phyloP scores from a whole-genome alignment of 2,888 invertebrate genomes.

The Acanthococcus lagerstroemiae region DNA sequence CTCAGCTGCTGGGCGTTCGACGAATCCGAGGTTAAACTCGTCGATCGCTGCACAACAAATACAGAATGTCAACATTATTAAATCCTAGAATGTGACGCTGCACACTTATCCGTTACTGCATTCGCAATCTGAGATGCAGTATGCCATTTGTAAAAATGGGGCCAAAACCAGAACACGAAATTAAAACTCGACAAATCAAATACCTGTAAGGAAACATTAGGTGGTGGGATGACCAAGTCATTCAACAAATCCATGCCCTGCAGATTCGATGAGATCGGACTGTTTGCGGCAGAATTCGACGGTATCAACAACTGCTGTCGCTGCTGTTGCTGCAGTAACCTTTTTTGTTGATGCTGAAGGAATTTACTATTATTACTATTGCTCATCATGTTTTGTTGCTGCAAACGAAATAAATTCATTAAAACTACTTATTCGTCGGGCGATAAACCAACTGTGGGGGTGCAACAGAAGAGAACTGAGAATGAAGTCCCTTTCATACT shows the following conservation, averaged over 20 bases:
- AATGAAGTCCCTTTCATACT: no score
- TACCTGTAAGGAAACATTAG: conserved; percentile 75
- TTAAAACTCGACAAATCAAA: no score
- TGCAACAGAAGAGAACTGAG: no score
- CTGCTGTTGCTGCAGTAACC: conserved; percentile 66
- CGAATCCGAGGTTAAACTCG: conserved; percentile 45
- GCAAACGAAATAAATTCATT: background rate
- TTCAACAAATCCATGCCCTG: conserved; percentile 74
- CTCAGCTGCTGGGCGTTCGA: conserved; percentile 50
- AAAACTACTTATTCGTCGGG: background rate
- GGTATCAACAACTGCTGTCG: conserved; percentile 72
- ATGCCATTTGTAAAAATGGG: background rate
- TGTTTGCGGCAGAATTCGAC: conserved; percentile 58
- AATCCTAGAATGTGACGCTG: no score
- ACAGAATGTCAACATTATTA: background rate
- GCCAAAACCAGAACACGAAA: background rate
- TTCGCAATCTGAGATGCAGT: no score
- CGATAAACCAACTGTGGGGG: no score
- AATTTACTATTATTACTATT: background rate
- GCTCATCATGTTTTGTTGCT: background rate
- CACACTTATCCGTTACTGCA: no score
- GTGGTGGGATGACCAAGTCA: conserved; percentile 75
- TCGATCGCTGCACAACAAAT: conserved; percentile 7
- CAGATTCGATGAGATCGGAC: conserved; percentile 47
- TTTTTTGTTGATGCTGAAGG: conserved; percentile 47